Percentiles rank a stretch among this genome's conserved stretches.
Evolutionary conservation across 2,888 invertebrate species (phyloP).

Genomic region (Lydus trimaculatus): DNA sequence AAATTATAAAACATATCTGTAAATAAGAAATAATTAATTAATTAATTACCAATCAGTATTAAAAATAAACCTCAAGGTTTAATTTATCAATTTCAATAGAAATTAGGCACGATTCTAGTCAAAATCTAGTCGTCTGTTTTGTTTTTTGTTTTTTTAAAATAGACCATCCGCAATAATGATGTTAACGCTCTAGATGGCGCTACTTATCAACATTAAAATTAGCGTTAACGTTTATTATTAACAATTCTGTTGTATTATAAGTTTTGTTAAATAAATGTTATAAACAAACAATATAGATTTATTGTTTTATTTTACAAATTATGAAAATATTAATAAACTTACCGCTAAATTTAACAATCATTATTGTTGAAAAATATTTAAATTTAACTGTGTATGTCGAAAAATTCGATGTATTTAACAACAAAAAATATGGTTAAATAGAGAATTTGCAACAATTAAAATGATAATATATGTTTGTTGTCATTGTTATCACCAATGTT

Average conservation of each 20-base stretch:
- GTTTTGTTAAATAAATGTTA: slow-evolving; percentile 4
- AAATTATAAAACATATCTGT: slow-evolving; percentile 17
- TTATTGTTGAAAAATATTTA: neutral
- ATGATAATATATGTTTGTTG: too few relatives aligned
- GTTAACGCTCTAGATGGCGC: too few relatives aligned
- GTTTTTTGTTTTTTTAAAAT: neutral
- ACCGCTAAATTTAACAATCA: neutral
- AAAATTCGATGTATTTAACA: too few relatives aligned
- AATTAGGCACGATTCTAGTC: neutral
- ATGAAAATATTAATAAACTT: neutral
- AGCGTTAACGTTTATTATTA: neutral
- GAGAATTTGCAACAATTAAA: too few relatives aligned
- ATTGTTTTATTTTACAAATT: neutral
- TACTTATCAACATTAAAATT: too few relatives aligned
- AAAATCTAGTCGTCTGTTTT: neutral
- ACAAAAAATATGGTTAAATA: too few relatives aligned
- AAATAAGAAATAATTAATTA: slow-evolving; percentile 16
- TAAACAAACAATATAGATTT: neutral
- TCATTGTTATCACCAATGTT: too few relatives aligned
- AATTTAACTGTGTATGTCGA: too few relatives aligned
- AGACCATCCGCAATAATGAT: too few relatives aligned
- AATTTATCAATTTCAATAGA: too few relatives aligned
- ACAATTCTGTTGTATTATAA: neutral
- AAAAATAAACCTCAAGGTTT: slow-evolving; percentile 3
- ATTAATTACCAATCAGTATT: slow-evolving; percentile 22